Base-by-base conservation (phyloP, 2,888 invertebrate species). In the Caenorhabditis sp. region DNA sequence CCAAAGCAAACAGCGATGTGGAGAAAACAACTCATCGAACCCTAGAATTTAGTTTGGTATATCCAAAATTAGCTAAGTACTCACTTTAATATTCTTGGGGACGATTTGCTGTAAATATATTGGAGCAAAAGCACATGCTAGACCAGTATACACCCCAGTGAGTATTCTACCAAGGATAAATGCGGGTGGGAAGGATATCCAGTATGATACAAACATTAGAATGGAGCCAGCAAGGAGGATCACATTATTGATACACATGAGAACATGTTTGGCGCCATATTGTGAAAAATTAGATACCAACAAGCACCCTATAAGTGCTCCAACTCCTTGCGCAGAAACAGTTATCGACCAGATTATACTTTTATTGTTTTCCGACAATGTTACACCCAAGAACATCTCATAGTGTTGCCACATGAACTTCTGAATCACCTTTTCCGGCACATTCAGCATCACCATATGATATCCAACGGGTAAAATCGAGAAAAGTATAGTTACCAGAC, bases 1-100 rank as follows among this genome's bases (percentile, higher is more conserved):
- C 85, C 85, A 25, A 83, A 76, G 65, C 84, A 83, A 0, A 85
- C 84, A 1, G 82, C 74, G 20, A 85, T 85, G 70, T 85, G 85
- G 20, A 85, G 76, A 52, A 83, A 84, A 57, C 82, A 82, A 49
- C 76, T 73, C 57, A 82, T 70, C 1, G 80, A 77, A 23, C 82
- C 81, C 68, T 77, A 26, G 27, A 31, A 49, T 65, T 4, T 20
- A 52, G 26, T 25, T 36, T 25, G 52, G 20, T 8, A 61, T 23
- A 25, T 21, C 17, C 1, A 17, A 27, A 10, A 52, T 20, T 61
- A 4, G 25, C 4, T 7, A 31, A 31, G 10, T 31, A 8, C 61
- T 38, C 27, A 83, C 83, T 61, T 83, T 85, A n/a, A 84, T 81
- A 21, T 83, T 73, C 31, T 81, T 80, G 1, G 85, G 85, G 8